Base-by-base conservation (phyloP, 2,113 vertebrate genomes). In the Atrichornis clamosus region DNA sequence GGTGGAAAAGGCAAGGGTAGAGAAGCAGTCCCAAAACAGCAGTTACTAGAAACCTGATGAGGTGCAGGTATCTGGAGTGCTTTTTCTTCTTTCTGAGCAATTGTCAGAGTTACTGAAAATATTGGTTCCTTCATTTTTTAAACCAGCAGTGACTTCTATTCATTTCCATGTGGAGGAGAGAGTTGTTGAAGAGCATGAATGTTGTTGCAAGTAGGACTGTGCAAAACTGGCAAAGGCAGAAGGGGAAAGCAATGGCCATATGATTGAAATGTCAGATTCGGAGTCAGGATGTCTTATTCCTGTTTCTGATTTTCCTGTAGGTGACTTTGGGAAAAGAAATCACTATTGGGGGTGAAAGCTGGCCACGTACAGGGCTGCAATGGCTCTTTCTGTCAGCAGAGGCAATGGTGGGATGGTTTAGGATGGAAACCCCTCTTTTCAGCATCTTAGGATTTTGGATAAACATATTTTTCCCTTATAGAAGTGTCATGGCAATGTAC, bases 51-150 rank as follows among this genome's bases (percentile, higher is more conserved):
- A 93, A 53, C 8, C 30, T 5, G 4, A 7, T 69, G 55, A 44
- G 42, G 27, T 64, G 47, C n/a, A 39, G 30, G 28, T 28, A 10
- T 63, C 77, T 85, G 75, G n/a, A 96, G 42, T 69, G 49, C 24
- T 87, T 64, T 84, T 33, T 44, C 35, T 30, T 28, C 68, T 94
- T 95, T 77, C 62, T 85, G 20, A 94, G 20, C 28, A 73, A 72
- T 85, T 59, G 28, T 64, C 60, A 42, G 55, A n/a, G 12, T 63
- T 96, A 75, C 64, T 49, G 50, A 95, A 77, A 85, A 73, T n/a
- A 89, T 78, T 77, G 14, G 90, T 96, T 94, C 41, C 19, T 89
- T 72, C 10, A 33, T 72, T 91, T 94, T 96, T 91, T 78, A 85
- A 93, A 62, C 33, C 35, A 74, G 15, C 3, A 7, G 15, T 80